A percentile compares a stretch with the other conserved stretches of the same genome.
phyloP scores from a whole-genome alignment of 2,797 vertebrate species.

The Notamacropus eugenii region DNA sequence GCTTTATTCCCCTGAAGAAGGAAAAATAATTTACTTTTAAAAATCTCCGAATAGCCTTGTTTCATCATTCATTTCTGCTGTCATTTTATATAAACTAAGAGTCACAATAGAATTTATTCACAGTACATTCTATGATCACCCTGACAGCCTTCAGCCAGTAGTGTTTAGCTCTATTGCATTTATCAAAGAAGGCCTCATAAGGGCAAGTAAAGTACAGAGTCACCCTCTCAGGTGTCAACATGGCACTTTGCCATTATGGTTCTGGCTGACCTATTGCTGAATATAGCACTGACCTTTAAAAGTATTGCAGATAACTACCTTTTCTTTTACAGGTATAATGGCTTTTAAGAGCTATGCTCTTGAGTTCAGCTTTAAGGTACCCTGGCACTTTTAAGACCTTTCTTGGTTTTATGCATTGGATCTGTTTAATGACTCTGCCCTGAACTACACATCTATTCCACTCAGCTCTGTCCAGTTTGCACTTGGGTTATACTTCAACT shows the following conservation, averaged over 20 bases:
- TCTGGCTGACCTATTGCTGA: constrained; percentile 59
- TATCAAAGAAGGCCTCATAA: neutral
- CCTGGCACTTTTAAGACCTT: constrained; percentile 59
- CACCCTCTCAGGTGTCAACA: neutral
- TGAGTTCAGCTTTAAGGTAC: constrained; percentile 67
- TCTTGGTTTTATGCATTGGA: constrained; percentile 61
- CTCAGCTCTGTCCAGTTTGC: constrained; percentile 1
- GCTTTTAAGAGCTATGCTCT: constrained; percentile 51
- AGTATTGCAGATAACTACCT: constrained; percentile 62
- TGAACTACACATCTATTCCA: constrained; percentile 58
- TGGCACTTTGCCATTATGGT: neutral
- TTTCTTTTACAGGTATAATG: constrained; percentile 69
- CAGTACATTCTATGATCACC: rapidly evolving
- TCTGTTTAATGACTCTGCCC: constrained; percentile 71
- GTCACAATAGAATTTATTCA: neutral
- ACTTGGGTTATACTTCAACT: constrained; percentile 36
- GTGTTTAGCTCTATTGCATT: neutral
- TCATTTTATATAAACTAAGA: neutral
- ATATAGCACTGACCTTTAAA: constrained; percentile 77
- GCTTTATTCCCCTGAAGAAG: neutral
- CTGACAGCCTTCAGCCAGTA: too few species aligned
- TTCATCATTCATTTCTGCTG: neutral
- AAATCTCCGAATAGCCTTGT: neutral
- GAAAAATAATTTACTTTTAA: neutral
- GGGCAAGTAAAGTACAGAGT: neutral